Evolutionary conservation across 2,113 vertebrate genomes (phyloP).

Genomic region (Collichthys lucidus): DNA sequence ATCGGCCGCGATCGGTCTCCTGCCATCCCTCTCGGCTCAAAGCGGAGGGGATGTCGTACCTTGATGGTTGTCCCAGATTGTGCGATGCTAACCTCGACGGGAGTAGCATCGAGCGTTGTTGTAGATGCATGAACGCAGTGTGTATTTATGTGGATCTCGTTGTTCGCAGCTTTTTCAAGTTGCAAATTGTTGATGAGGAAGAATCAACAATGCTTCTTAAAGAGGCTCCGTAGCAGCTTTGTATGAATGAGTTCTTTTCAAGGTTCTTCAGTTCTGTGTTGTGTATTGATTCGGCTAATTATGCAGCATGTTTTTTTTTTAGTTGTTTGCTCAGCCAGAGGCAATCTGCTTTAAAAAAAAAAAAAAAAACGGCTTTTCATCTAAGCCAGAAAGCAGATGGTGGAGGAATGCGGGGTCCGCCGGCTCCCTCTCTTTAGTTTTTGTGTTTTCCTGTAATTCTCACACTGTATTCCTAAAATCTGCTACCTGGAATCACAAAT

Average conservation of each 20-base stretch:
- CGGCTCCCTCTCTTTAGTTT: conserved; percentile 27
- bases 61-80: conserved; percentile 2
- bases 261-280: conserved; percentile 38
- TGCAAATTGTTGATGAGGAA: conserved; percentile 56
- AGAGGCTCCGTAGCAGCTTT: conserved; percentile 19
- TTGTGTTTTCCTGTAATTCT: background rate
- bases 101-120: conserved; percentile 48
- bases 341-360: conserved; percentile 32
- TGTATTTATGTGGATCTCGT: conserved; percentile 7
- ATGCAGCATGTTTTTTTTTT: conserved; percentile 64
- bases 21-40: conserved; percentile 36
- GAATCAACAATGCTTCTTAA: conserved; percentile 61
- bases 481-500: conserved; percentile 15
- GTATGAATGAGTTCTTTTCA: conserved; percentile 9
- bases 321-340: conserved; percentile 52
- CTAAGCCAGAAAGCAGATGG: conserved; percentile 53
- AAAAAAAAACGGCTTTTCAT: conserved; percentile 30
- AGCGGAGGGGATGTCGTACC: conserved; percentile 30
- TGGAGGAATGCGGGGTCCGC: conserved; percentile 27
- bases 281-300: conserved; percentile 58
- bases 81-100: conserved; percentile 45
- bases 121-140: conserved; percentile 41
- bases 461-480: conserved; percentile 6
- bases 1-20: background rate
- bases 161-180: conserved; percentile 21